Conservation (phyloP, 2,797 vertebrate species). For the Galagoides demidoff region DNA sequence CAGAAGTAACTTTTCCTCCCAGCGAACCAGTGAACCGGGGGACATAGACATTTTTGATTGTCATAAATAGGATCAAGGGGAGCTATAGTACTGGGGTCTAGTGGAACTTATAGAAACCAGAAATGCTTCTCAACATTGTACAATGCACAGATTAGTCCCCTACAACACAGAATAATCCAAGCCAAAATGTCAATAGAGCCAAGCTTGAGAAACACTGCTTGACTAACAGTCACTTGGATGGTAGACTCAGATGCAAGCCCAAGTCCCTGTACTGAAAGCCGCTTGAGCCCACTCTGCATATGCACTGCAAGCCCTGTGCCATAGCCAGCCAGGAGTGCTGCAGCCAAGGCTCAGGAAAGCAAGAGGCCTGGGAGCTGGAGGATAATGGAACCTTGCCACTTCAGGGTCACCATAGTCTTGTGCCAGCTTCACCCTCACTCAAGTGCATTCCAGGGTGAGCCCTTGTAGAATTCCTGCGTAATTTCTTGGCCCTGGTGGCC, state of each 20-base stretch:
- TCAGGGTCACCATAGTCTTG: background rate
- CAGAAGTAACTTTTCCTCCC: background rate
- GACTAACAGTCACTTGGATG: background rate
- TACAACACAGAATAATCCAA: background rate
- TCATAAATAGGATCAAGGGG: background rate
- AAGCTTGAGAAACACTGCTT: background rate
- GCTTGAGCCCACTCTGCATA: background rate
- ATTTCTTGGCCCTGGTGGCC: slow-evolving; percentile 53
- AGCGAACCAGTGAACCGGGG: background rate
- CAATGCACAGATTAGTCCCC: background rate
- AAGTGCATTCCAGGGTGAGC: slow-evolving; percentile 40
- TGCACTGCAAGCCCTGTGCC: background rate
- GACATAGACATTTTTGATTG: background rate
- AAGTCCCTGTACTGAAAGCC: background rate
- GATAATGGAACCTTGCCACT: background rate
- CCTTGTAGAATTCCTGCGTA: slow-evolving; percentile 67
- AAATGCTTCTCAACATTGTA: background rate
- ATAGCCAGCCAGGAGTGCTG: background rate
- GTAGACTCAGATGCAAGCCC: background rate
- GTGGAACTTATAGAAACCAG: background rate
- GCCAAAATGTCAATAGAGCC: background rate
- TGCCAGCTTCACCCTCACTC: background rate
- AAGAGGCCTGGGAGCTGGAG: background rate
- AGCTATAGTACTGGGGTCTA: background rate
- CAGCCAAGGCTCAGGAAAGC: background rate